Base-by-base conservation (phyloP, 2,113 vertebrate genomes). In the Lophochroa leadbeateri region DNA sequence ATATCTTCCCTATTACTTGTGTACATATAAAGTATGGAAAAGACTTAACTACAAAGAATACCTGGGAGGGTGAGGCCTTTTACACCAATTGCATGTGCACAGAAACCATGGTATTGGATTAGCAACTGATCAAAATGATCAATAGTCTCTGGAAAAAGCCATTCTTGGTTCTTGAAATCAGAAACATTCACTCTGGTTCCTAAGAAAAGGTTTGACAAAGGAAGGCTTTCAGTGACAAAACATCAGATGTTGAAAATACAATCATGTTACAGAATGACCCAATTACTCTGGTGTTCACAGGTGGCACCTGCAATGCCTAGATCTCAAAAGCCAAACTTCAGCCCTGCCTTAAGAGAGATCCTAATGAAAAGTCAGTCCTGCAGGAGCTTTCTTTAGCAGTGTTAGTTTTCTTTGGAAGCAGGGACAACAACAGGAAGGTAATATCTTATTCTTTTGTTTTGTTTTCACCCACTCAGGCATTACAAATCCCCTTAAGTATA, bases 81-180 rank as follows among this genome's bases (percentile, higher is more conserved):
- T 71, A 93, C 84, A 46, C 98, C 98, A 64, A 99, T 96, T 0
- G 98, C 97, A 46, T 98, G 97, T 50, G 98, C 98, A 98, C 99
- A 99, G 93, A 99, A 98, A 63, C 99, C 98, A 39, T 97, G 98
- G 88, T 98, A 99, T 92, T 99, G 98, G 81, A 99, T 96, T 17
- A 96, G 61, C 60, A 99, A 92, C 33, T 98, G 94, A 37, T 97
- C 96, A 91, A 98, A 98, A 91, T 97, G 93, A 50, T 92, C 90
- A 24, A 96, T 97, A 39, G 96, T 98, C 95, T 99, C 98, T 95
- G 98, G 98, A 75, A 99, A 98, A 94, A 99, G 95, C 99, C 99
- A 99, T 25, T 99, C 98, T 29, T 96, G 97, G 39, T 94, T 92
- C 60, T 94, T 90, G 86, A 98, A 98, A 95, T 99, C 97, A 24